phyloP scores from a whole-genome alignment of 1,140 invertebrate species.

The Diabrotica virgifera region DNA sequence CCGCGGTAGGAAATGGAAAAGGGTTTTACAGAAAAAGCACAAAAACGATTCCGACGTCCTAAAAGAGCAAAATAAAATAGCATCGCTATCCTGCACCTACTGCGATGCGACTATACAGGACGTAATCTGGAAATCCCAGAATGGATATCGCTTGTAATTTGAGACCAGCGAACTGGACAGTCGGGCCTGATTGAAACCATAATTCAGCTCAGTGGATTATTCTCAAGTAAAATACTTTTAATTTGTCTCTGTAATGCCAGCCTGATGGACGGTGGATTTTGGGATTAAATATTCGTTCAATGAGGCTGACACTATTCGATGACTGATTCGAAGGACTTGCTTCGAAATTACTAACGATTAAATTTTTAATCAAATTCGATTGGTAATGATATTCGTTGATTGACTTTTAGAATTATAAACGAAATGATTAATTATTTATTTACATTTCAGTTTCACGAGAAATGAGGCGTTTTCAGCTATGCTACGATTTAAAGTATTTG shows the following conservation, averaged over 20 bases:
- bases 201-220: constrained; percentile 12
- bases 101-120: background rate
- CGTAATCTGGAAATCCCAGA: constrained; percentile 6
- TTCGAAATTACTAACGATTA: too few relatives aligned
- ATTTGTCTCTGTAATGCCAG: background rate
- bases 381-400: too few relatives aligned
- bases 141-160: constrained; percentile 12
- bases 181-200: constrained; percentile 11
- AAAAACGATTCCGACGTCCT: background rate
- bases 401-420: too few relatives aligned
- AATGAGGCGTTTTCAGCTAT: too few relatives aligned
- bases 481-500: too few relatives aligned
- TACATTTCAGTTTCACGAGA: too few relatives aligned
- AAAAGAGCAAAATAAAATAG: background rate
- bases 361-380: too few relatives aligned
- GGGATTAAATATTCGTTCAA: background rate
- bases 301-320: background rate
- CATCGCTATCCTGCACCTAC: constrained; percentile 4
- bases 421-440: too few relatives aligned
- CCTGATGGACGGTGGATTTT: too few relatives aligned
- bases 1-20: background rate
- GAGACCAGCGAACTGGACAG: constrained; percentile 9
- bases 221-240: constrained; percentile 6
- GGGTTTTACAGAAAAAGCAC: background rate
- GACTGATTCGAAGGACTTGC: too few relatives aligned